phyloP scores from a whole-genome alignment of 2,888 invertebrate species.

The Steinernema carpocapsae region DNA sequence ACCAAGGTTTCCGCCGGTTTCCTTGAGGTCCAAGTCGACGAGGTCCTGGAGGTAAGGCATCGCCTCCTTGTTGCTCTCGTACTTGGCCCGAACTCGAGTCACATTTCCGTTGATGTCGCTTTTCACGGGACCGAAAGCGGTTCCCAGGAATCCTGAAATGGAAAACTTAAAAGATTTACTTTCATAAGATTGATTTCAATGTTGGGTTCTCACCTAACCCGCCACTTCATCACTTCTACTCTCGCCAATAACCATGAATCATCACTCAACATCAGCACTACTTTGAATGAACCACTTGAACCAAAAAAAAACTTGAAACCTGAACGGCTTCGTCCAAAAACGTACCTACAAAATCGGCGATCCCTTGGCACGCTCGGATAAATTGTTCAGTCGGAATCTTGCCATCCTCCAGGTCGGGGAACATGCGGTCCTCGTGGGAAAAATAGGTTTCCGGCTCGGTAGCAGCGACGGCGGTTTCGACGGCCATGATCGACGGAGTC shows the following conservation, averaged over 20 bases:
- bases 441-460: constrained; percentile 53
- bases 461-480: neutral
- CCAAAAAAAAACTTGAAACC: no score
- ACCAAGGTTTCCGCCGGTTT: constrained; percentile 62
- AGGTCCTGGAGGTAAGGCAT: constrained; percentile 55
- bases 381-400: constrained; percentile 66
- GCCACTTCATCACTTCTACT: neutral
- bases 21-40: constrained; percentile 61
- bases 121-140: constrained; percentile 60
- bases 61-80: constrained; percentile 52
- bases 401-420: constrained; percentile 59
- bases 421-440: constrained; percentile 58
- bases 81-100: constrained; percentile 58
- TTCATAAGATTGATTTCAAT: neutral
- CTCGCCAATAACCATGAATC: neutral
- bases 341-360: constrained; percentile 66
- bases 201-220: no score
- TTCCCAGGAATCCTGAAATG: constrained; percentile 59
- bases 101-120: constrained; percentile 66
- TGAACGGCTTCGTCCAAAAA: no score
- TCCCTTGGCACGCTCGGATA: constrained; percentile 66
- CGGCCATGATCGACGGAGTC: neutral
- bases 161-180: neutral
- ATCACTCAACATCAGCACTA: no score
- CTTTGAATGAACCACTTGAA: no score